phyloP scores from a whole-genome alignment of 2,797 vertebrate species.

The Megaceryle alcyon region DNA sequence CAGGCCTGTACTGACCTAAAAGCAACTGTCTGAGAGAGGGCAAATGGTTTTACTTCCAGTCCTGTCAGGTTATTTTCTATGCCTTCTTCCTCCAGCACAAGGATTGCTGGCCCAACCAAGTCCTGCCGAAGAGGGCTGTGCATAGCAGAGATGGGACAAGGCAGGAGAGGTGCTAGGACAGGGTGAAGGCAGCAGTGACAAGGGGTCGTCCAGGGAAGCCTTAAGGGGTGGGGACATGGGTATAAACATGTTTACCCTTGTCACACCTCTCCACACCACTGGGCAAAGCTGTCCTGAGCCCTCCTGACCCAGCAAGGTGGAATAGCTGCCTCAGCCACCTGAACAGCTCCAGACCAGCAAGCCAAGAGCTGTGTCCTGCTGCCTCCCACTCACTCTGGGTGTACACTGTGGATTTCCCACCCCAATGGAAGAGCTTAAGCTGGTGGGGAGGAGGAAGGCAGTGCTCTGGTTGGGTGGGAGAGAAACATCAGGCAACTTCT shows the following conservation, averaged over 20 bases:
- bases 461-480: rapidly evolving
- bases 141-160: rapidly evolving
- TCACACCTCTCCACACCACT: rapidly evolving
- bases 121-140: background rate
- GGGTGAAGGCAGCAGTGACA: background rate
- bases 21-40: background rate
- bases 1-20: background rate
- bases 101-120: background rate
- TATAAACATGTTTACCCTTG: background rate
- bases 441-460: background rate
- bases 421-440: background rate
- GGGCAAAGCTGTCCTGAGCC: background rate
- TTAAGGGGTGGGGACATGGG: background rate
- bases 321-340: background rate
- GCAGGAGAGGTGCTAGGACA: background rate
- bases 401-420: rapidly evolving
- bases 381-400: background rate
- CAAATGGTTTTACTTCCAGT: background rate
- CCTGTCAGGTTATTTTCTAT: background rate
- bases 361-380: background rate
- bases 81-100: background rate
- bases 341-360: background rate
- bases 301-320: background rate
- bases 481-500: background rate
- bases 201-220: background rate